Evolutionary conservation across 2,888 invertebrate species (phyloP), one percentile per base, ranked within the genome.

Genomic region (Cyaniris semiargus): DNA sequence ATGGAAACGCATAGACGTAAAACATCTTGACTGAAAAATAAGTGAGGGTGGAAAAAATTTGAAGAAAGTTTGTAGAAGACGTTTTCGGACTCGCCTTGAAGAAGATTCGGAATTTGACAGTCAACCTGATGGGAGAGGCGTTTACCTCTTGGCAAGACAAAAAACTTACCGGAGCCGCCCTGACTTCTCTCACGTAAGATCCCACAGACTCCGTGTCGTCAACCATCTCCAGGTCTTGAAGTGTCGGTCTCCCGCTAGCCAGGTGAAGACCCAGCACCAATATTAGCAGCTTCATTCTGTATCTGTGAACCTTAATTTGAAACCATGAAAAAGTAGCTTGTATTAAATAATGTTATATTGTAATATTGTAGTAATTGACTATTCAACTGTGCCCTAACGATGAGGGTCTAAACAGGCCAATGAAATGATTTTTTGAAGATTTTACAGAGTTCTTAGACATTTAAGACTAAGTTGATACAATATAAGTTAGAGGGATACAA

Each of bases 121-220:
- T 0, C 8, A 38, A 38, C 38, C 0, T 38, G 38, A 38, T 38
- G 38, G 38, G 38, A 38, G 38, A 8, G 38, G 38, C 7, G 7
- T 0, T 38, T 38, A 38, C 38, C 38, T 8, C 38, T 38, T 38
- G 38, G 38, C 8, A 38, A 38, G 44, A 10, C 10, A 44, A 23
- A 21, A 31, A 7, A 84, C 90, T 90, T 83, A 94, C 94, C 84
- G 94, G 87, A 79, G 93, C 93, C 18, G 95, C 95, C 82, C 95
- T 89, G 0, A 95, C 91, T 88, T 95, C 95, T 71, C 95, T 88
- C 27, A 95, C 88, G 80, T 94, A 95, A 8, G 95, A 95, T 78
- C 95, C 95, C 7, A 95, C 94, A 34, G 95, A 89, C 79, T 91
- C 88, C 0, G 95, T 94, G 82, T 95, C 95, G 80, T 91, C 94